These are phyloP conservation scores for Aquatica leii DNA, from an alignment of 2,888 invertebrate species.

Conservation along the genomic window DNA sequence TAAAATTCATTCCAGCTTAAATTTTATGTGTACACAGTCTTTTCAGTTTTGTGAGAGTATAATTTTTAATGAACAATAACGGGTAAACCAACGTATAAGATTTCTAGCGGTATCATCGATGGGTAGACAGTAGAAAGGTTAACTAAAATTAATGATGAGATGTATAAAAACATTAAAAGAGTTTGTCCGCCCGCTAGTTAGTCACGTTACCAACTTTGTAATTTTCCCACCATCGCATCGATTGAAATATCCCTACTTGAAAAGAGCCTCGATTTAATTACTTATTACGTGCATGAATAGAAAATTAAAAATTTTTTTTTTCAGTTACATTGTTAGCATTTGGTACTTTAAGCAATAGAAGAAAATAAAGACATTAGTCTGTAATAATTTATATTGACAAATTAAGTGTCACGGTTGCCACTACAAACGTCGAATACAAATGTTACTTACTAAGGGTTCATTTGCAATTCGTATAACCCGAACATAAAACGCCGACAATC, in stretches of 20 bases:
- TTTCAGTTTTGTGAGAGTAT: constrained; percentile 18
- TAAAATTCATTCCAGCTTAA: constrained; percentile 22
- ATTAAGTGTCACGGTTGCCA: constrained; percentile 59
- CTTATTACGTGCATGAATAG: constrained; percentile 16
- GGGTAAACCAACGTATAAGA: constrained; percentile 10
- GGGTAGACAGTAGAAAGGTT: constrained; percentile 43
- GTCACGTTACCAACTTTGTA: constrained; percentile 56
- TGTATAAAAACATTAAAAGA: constrained; percentile 55
- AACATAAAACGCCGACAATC: constrained; percentile 28
- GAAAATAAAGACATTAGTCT: constrained; percentile 55
- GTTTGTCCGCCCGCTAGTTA: constrained; percentile 57
- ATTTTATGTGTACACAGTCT: constrained; percentile 17
- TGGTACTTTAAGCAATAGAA: background rate
- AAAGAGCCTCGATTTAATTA: constrained; percentile 32
- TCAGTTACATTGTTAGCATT: too few relatives aligned
- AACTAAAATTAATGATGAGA: constrained; percentile 56
- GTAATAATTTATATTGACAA: constrained; percentile 60
- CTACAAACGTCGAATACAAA: constrained; percentile 60
- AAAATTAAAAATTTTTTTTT: background rate
- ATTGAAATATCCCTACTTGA: constrained; percentile 53
- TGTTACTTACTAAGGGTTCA: constrained; percentile 55
- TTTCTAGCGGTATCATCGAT: constrained; percentile 35
- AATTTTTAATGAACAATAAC: constrained; percentile 10
- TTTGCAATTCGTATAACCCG: constrained; percentile 57
- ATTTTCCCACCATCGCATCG: constrained; percentile 52